phyloP scores from a whole-genome alignment of 2,113 vertebrate species.

The Ophthalmolycus amberensis region DNA sequence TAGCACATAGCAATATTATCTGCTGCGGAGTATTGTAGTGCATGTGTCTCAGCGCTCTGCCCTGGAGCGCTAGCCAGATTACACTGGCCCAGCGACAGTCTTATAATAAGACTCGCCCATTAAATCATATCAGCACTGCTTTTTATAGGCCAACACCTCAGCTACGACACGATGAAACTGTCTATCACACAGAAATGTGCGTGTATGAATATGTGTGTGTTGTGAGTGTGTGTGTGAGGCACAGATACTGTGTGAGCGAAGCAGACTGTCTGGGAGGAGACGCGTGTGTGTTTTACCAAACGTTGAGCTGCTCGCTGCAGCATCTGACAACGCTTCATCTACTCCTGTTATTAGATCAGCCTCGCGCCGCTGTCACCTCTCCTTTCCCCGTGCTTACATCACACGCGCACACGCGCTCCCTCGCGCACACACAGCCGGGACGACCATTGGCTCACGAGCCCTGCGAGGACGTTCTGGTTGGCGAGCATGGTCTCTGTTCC shows the following conservation, averaged over 20 bases:
- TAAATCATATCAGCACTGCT: conserved; percentile 85
- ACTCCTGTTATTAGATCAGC: conserved; percentile 80
- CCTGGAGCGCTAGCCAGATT: conserved; percentile 81
- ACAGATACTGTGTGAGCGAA: conserved; percentile 38
- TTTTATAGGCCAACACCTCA: conserved; percentile 84
- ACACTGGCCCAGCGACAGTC: conserved; percentile 80
- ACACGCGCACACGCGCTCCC: conserved; percentile 38
- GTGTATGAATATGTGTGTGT: conserved; percentile 28
- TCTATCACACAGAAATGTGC: conserved; percentile 65
- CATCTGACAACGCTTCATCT: conserved; percentile 80
- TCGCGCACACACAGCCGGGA: conserved; percentile 7
- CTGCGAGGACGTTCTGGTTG: conserved; percentile 64
- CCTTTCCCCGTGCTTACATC: conserved; percentile 75
- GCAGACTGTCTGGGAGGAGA: conserved; percentile 68
- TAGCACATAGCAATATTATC: conserved; percentile 81
- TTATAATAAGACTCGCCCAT: conserved; percentile 84
- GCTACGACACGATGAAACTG: conserved; percentile 77
- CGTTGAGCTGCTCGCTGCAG: conserved; percentile 65
- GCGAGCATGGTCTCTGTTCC: conserved; percentile 56
- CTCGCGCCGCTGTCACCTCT: conserved; percentile 77
- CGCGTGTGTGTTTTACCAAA: conserved; percentile 77
- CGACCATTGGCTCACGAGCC: conserved; percentile 53
- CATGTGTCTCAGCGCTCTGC: conserved; percentile 76
- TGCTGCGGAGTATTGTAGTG: conserved; percentile 74
- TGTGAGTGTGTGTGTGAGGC: conserved; percentile 9